A percentile compares a stretch with the other conserved stretches of the same genome.
phyloP scores from a whole-genome alignment of 1,140 invertebrate genomes.

The Drosophila leontia region DNA sequence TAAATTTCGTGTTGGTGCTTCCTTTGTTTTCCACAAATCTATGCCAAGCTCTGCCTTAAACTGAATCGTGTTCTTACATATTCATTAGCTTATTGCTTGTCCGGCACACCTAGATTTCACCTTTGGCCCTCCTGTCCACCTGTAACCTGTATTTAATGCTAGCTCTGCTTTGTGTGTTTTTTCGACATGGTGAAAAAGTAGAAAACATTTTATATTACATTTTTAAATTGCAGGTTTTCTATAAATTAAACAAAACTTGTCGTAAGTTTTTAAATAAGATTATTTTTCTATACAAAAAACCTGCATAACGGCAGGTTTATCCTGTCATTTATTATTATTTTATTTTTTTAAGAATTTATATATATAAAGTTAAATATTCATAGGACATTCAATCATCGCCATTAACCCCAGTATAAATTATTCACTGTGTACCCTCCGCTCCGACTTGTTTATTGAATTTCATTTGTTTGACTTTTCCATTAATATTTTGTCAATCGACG shows the following conservation, averaged over 20 bases:
- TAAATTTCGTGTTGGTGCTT: conserved; percentile 3
- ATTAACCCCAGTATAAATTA: background rate
- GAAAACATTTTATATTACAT: background rate
- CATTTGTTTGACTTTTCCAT: conserved; percentile 51
- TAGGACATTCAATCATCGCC: background rate
- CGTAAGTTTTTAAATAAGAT: too few species aligned
- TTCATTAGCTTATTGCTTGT: conserved; percentile 24
- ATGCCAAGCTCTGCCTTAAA: conserved; percentile 35
- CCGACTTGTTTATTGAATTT: conserved; percentile 17
- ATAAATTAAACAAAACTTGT: too few species aligned
- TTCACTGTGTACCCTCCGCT: background rate
- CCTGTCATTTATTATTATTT: too few species aligned
- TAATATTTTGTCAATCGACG: conserved; percentile 55
- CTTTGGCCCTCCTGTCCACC: background rate
- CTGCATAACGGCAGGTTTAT: too few species aligned
- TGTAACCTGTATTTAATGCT: conserved; percentile 7
- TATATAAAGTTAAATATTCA: background rate
- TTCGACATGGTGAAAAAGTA: background rate
- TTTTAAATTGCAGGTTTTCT: too few species aligned
- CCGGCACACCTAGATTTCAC: background rate
- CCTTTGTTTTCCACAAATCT: conserved; percentile 29
- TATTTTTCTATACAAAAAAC: too few species aligned
- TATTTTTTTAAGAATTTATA: too few species aligned
- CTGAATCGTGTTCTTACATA: conserved; percentile 19
- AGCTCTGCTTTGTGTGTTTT: background rate